A percentile compares a stretch with the other conserved stretches of the same genome.
These are phyloP conservation scores for Microtus richardsoni DNA, from an alignment of 2,113 vertebrate genomes.

Conservation along the genomic window DNA sequence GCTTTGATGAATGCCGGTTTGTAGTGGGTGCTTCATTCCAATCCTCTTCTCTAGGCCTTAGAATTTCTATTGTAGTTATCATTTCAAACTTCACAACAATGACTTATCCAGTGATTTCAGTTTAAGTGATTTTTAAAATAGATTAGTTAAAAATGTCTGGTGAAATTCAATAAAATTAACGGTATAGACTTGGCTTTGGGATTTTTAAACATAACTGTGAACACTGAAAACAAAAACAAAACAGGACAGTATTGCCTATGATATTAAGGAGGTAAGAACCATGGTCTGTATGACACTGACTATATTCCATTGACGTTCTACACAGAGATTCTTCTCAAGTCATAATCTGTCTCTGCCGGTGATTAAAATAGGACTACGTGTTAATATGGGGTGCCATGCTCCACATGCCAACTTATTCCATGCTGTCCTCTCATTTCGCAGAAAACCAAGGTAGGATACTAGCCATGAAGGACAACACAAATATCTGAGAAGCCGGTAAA, in stretches of 20 bases:
- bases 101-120: not conserved
- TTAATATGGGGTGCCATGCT: not conserved
- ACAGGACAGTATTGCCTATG: not conserved
- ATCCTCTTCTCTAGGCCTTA: not conserved
- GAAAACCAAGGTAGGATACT: not conserved
- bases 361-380: not conserved
- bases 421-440: not conserved
- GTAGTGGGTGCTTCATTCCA: not conserved
- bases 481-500: not conserved
- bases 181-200: not conserved
- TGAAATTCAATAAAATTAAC: not conserved
- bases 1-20: not conserved
- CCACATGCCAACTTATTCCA: not conserved
- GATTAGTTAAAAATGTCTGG: not conserved
- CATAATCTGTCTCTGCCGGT: not conserved
- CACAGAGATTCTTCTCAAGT: not conserved
- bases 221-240: not conserved
- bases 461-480: not conserved
- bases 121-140: slow-evolving; percentile 33
- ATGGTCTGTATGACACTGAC: not conserved
- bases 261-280: slow-evolving; percentile 14
- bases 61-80: not conserved
- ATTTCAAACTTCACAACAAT: not conserved
- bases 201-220: not conserved
- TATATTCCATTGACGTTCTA: not conserved